phyloP scores from a whole-genome alignment of 2,888 invertebrate genomes.

The Zygogramma bicolorata region DNA sequence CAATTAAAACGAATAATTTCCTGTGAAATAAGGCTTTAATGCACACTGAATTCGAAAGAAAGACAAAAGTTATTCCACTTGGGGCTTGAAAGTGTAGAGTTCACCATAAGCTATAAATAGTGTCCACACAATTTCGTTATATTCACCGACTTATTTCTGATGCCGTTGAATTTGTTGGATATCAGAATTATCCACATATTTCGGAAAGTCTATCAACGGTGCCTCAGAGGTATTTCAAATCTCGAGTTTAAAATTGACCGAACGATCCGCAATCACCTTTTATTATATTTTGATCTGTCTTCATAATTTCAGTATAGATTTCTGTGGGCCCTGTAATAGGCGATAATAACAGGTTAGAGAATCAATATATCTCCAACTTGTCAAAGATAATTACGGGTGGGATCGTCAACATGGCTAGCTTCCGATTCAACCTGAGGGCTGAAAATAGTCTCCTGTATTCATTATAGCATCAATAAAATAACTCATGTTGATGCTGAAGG shows the following conservation, averaged over 20 bases:
- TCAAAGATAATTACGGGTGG: constrained; percentile 58
- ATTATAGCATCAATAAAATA: background rate
- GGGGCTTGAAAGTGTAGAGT: too few relatives aligned
- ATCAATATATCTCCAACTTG: constrained; percentile 60
- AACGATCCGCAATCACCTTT: constrained; percentile 10
- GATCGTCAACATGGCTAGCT: constrained; percentile 57
- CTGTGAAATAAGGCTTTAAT: too few relatives aligned
- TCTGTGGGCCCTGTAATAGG: constrained; percentile 56
- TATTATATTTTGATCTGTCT: constrained; percentile 9
- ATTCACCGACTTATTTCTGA: too few relatives aligned
- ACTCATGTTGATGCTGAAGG: background rate
- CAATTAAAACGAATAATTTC: too few relatives aligned
- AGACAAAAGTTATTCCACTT: too few relatives aligned
- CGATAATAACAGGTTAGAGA: constrained; percentile 57
- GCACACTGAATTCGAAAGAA: too few relatives aligned
- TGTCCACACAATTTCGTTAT: too few relatives aligned
- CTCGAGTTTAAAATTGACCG: background rate
- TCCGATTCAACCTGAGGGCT: constrained; percentile 54
- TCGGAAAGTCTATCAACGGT: background rate
- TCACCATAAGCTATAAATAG: too few relatives aligned
- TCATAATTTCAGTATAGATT: constrained; percentile 58
- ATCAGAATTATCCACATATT: background rate
- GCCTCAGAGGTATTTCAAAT: background rate
- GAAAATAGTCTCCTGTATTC: background rate
- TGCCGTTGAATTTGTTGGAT: background rate